Base-by-base conservation (phyloP, 2,113 vertebrate species). In the Phainopepla nitens region DNA sequence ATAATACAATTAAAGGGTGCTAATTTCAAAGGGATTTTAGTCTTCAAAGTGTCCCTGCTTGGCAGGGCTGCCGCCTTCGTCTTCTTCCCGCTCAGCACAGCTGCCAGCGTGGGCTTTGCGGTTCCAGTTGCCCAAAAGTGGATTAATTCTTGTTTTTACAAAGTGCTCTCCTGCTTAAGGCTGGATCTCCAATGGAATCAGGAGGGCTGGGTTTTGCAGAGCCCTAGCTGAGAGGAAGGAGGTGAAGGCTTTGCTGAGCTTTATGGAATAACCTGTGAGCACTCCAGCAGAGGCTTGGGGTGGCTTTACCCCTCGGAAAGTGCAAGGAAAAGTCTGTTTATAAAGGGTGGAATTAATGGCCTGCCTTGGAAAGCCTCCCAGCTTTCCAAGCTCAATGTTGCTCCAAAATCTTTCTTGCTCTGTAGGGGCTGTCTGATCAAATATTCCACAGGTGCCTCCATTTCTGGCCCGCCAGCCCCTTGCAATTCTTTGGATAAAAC, bases 1-100 rank as follows among this genome's bases (percentile, higher is more conserved):
- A 82, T 77, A 82, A 93, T 91, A 21, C 91, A 94, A 89, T 96
- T 96, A 96, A 76, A 94, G 87, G 82, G 89, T 93, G 75, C 29
- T 92, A 72, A 90, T 95, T 94, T 90, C 93, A 96, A 95, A 92
- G 83, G 66, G 88, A 87, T 92, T 95, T 94, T 11, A 47, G 62
- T 61, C 82, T 78, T 96, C 82, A 75, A 78, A 95, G 56, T 1
- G 0, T 53, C 85, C 79, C 73, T 69, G 82, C 77, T 81, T 90
- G 77, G 73, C 62, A 23, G 0, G 0, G 70, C 3, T 3, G 29
- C 53, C 0, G 10, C 53, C 53, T 68, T n/a, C 3, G 0, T 86
- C 87, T 80, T 49, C 81, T 56, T 31, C 58, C n/a, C 2, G 13
- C 62, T 73, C 82, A 18, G 80, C 86, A 44, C 45, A 73, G 91